Evolutionary conservation across 2,888 invertebrate genomes (phyloP), one percentile per base, ranked within the genome.

Genomic region (Drosophila tanythrix): DNA sequence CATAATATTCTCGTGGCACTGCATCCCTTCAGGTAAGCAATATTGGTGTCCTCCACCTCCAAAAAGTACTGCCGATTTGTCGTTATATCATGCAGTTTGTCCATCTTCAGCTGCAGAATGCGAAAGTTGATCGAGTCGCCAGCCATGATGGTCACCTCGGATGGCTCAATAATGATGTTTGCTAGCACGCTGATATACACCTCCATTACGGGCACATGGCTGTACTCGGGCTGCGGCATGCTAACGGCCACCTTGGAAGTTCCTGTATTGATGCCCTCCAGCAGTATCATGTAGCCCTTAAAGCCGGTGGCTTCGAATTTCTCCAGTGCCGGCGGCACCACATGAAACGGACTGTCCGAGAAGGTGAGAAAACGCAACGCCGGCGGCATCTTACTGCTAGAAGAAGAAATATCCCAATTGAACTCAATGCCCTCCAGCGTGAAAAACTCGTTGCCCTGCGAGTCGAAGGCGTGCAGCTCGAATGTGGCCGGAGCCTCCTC

Each of bases 401-500:
- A 69, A 18, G 92, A 89, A 51, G 95, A 95, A 81, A 96, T 94
- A 11, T 94, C 95, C 99, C 99, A 99, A 70, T 95, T 95, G 92
- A 99, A 98, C 89, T 96, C 96, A 36, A 99, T 94, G 15, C 98
- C 98, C 91, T 98, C 97, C 65, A 99, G 93, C 8, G 97, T 97
- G 33, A 98, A 97, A 93, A 99, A 99, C 86, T 96, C 97, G 93
- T 98, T 98, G 73, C 97, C 97, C 94, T 97, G 97, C 74, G 96
- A 96, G 94, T 99, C 98, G 92, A 96, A 97, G 1, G 98, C 99
- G 87, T 96, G 94, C 40, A 99, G 96, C 94, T 97, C 97, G 94
- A 99, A 98, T 61, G 97, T 96, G 93, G 99, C 99, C 0, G 99
- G 99, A 2, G 99, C 98, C 93, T 99, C 99, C 93, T 99, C 99